Evolutionary conservation across 2,888 invertebrate species (phyloP).

Genomic region (Chloroclysta siterata): DNA sequence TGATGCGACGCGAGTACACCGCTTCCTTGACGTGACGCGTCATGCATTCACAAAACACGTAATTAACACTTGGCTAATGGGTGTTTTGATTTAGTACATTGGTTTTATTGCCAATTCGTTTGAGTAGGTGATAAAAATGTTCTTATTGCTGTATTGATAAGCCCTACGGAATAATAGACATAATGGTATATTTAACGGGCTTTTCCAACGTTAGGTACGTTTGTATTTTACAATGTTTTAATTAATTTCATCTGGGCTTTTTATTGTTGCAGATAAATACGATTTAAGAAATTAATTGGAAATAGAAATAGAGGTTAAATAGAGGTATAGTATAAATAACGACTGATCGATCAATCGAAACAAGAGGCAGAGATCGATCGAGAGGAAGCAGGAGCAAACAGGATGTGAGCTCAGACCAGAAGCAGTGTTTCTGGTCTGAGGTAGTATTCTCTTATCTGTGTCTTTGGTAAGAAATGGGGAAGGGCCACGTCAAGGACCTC

Average conservation of each 20-base stretch:
- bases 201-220: background rate
- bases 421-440: too few species aligned
- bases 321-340: too few species aligned
- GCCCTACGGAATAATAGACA: conserved; percentile 11
- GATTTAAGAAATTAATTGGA: too few species aligned
- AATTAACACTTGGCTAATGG: conserved; percentile 32
- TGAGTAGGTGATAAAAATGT: conserved; percentile 13
- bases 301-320: too few species aligned
- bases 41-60: conserved; percentile 31
- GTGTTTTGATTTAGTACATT: conserved; percentile 16
- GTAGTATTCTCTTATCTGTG: too few species aligned
- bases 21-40: conserved; percentile 32
- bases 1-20: conserved; percentile 26
- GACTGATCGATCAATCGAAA: too few species aligned
- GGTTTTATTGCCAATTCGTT: conserved; percentile 24
- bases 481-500: too few species aligned
- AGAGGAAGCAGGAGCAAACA: too few species aligned
- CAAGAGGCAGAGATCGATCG: too few species aligned
- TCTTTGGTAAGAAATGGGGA: too few species aligned
- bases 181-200: background rate
- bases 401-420: too few species aligned
- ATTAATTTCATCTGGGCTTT: background rate
- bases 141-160: conserved; percentile 14
- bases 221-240: conserved; percentile 2
- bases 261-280: background rate